Evolutionary conservation across 2,888 invertebrate genomes (phyloP).

Genomic region (Acanthoscelides obtectus): DNA sequence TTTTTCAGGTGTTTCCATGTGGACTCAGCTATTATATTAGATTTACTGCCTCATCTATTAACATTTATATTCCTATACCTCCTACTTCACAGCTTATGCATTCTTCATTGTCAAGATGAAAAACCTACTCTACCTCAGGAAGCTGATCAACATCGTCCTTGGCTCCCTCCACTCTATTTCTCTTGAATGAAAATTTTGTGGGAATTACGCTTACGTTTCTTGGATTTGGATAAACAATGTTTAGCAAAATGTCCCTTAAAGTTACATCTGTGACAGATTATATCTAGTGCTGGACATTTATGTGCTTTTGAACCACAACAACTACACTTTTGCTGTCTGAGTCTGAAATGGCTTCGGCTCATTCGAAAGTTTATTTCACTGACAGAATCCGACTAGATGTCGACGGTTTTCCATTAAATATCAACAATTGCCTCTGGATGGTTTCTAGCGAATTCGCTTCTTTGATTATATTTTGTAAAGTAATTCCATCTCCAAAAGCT

Average conservation of each 20-base stretch:
- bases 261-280: background rate
- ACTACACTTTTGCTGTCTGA: background rate
- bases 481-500: constrained; percentile 1
- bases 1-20: constrained; percentile 7
- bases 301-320: background rate
- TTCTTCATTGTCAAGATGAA: constrained; percentile 5
- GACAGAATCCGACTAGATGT: no score
- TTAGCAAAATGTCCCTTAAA: background rate
- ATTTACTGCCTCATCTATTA: constrained; percentile 10
- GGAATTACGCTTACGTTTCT: background rate
- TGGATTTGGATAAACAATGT: background rate
- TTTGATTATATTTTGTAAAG: background rate
- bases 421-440: no score
- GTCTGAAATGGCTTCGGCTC: no score
- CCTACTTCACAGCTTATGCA: constrained; percentile 7
- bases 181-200: background rate
- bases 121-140: constrained; percentile 1
- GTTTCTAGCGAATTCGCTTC: no score
- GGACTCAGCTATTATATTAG: constrained; percentile 7
- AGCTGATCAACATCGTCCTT: background rate
- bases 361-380: no score
- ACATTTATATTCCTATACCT: constrained; percentile 6
- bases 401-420: no score
- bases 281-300: background rate
- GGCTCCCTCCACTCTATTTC: background rate